Evolutionary conservation across 64 coral and sea anemone genomes (phyloP).

Genomic region (Anthopleura sola): DNA sequence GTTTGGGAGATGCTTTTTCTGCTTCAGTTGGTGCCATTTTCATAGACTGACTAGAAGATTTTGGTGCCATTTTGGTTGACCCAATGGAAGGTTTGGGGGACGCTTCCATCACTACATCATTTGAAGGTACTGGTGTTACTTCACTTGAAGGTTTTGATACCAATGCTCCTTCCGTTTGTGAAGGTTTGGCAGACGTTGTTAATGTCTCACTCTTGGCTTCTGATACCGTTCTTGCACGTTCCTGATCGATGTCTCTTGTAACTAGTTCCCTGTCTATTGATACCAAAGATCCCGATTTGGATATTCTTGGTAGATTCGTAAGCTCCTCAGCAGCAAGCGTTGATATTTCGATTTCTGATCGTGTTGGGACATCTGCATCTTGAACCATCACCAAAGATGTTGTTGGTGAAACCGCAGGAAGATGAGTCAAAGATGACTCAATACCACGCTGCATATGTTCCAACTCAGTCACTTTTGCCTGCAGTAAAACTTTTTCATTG

Average conservation of each 20-base stretch:
- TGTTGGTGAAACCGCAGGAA: conserved; percentile 27
- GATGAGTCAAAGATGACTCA: neutral
- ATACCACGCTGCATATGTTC: neutral
- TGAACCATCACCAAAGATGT: conserved; percentile 1
- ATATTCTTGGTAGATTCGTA: conserved; percentile 26
- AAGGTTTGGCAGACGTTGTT: too few species aligned
- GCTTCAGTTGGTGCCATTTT: neutral
- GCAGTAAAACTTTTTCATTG: neutral
- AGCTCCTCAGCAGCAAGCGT: neutral
- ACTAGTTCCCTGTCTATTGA: neutral
- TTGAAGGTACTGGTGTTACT: neutral
- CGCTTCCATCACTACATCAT: neutral
- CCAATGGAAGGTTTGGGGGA: neutral
- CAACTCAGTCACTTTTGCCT: neutral
- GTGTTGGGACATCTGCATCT: neutral
- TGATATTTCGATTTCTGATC: neutral
- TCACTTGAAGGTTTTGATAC: neutral
- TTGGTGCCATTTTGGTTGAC: neutral
- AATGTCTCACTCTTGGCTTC: too few species aligned
- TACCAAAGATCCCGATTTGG: conserved; percentile 6
- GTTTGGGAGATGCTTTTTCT: neutral
- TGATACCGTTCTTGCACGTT: neutral
- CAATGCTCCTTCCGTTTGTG: neutral
- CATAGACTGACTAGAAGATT: neutral
- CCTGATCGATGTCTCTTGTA: neutral